Conservation (phyloP, 2,113 vertebrate genomes). For the Echinops telfairi region DNA sequence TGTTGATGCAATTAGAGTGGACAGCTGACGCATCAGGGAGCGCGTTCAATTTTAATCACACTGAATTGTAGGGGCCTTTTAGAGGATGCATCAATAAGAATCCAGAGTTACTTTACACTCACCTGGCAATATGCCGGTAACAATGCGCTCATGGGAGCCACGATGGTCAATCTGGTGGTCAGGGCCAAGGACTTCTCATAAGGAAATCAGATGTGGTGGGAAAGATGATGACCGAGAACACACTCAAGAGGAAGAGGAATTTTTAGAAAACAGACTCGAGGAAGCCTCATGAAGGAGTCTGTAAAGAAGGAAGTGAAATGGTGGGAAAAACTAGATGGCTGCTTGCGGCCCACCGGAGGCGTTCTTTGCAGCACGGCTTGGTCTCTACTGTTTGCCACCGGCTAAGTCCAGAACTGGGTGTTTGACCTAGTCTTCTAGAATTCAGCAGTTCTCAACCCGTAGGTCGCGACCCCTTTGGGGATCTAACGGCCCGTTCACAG, state of each 20-base stretch:
- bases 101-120: background rate
- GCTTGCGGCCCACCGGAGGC: background rate
- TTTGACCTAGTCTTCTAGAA: too few relatives aligned
- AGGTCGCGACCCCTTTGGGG: too few relatives aligned
- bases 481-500: too few relatives aligned
- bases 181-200: background rate
- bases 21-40: background rate
- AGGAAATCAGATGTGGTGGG: background rate
- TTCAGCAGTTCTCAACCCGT: too few relatives aligned
- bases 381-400: background rate
- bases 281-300: background rate
- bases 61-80: background rate
- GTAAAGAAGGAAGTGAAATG: background rate
- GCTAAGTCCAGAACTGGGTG: background rate
- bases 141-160: background rate
- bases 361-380: background rate
- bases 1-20: too few relatives aligned
- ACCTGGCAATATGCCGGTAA: background rate
- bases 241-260: background rate
- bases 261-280: background rate
- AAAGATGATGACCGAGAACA: background rate
- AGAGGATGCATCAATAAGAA: background rate
- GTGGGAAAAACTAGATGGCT: background rate
- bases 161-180: background rate
- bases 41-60: background rate